A percentile compares a stretch with the other conserved stretches of the same genome.
Conservation (phyloP, 2,888 invertebrate species). For the Marasmarcha lunaedactyla region DNA sequence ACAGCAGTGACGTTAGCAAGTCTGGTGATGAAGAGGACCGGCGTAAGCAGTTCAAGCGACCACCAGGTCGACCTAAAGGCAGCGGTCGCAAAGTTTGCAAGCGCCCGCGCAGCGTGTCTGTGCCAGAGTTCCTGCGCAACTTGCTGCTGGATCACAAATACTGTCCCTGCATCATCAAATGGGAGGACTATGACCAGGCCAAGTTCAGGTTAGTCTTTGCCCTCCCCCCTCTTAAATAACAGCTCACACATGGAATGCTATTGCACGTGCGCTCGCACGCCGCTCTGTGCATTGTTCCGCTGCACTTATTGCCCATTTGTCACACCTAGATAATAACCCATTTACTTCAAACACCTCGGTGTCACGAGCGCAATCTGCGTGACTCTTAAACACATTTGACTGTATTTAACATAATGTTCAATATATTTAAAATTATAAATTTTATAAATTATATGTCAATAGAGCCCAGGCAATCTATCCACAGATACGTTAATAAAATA, state of each 20-base stretch:
- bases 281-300: background rate
- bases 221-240: too few relatives aligned
- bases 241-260: too few relatives aligned
- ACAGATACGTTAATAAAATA: too few relatives aligned
- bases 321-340: background rate
- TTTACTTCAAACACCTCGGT: background rate
- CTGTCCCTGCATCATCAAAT: slow-evolving; percentile 86
- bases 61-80: slow-evolving; percentile 68
- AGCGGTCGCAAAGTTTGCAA: slow-evolving; percentile 55
- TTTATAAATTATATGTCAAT: too few relatives aligned
- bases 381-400: too few relatives aligned
- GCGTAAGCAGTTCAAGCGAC: slow-evolving; percentile 54
- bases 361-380: too few relatives aligned
- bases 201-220: slow-evolving; percentile 84
- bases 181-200: slow-evolving; percentile 87
- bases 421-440: too few relatives aligned
- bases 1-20: slow-evolving; percentile 54
- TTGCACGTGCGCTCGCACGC: background rate
- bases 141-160: slow-evolving; percentile 80
- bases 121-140: slow-evolving; percentile 90
- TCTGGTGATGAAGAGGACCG: slow-evolving; percentile 44
- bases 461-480: too few relatives aligned
- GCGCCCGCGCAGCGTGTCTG: slow-evolving; percentile 59
- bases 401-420: too few relatives aligned
- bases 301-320: background rate